phyloP scores from a whole-genome alignment of 2,113 vertebrate genomes.

The Chaetodon auriga region DNA sequence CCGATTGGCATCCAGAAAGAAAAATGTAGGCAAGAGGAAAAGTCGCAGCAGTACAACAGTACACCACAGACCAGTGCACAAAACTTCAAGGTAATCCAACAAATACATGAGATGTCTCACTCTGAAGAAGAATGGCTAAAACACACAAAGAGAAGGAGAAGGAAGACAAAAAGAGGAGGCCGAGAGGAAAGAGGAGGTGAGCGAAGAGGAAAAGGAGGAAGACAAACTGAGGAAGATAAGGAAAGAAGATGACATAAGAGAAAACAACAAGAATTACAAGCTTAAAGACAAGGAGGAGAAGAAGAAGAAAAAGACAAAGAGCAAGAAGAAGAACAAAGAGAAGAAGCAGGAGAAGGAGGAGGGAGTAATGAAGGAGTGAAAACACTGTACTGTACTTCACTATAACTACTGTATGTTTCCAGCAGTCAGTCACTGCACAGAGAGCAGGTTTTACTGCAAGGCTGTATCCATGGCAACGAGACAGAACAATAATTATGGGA shows the following conservation, averaged over 20 bases:
- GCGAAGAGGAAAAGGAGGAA: too few relatives aligned
- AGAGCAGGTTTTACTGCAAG: conserved; percentile 12
- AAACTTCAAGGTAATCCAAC: too few relatives aligned
- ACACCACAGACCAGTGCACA: not conserved
- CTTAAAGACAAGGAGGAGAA: not conserved
- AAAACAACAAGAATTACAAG: too few relatives aligned
- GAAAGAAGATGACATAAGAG: too few relatives aligned
- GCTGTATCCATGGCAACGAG: conserved; percentile 61
- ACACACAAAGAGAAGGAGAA: not conserved
- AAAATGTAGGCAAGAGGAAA: too few relatives aligned
- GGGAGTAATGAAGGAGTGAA: not conserved
- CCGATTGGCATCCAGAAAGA: too few relatives aligned
- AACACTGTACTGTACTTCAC: not conserved
- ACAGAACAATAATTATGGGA: conserved; percentile 48
- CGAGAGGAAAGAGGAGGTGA: too few relatives aligned
- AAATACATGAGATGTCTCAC: too few relatives aligned
- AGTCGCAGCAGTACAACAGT: too few relatives aligned
- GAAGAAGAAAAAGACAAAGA: not conserved
- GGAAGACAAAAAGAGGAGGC: not conserved
- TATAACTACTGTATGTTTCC: not conserved
- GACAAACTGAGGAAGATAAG: too few relatives aligned
- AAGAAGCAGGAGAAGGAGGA: not conserved
- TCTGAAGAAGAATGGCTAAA: too few relatives aligned
- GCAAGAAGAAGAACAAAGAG: not conserved
- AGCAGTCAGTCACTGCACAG: conserved; percentile 3